phyloP scores from a whole-genome alignment of 2,888 invertebrate genomes.

The Drosophila anomelani region DNA sequence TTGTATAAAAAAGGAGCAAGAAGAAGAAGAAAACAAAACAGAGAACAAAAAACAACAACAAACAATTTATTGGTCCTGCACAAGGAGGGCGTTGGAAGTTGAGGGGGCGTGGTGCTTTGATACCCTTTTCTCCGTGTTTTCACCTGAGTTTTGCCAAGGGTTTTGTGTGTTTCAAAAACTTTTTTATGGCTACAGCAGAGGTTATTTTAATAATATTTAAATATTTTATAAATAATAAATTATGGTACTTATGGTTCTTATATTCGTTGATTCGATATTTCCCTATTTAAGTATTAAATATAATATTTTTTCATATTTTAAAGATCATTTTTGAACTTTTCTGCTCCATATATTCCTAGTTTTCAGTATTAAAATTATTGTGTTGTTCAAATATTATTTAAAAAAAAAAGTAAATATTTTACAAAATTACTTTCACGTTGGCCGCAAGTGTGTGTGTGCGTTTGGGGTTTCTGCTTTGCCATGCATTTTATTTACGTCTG shows the following conservation, averaged over 20 bases:
- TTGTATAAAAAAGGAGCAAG: constrained; percentile 52
- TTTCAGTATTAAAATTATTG: background rate
- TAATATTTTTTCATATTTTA: background rate
- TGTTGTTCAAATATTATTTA: background rate
- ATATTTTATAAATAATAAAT: background rate
- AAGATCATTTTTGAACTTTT: background rate
- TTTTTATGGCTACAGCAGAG: constrained; percentile 25
- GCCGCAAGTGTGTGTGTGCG: constrained; percentile 7
- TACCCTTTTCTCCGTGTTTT: constrained; percentile 41
- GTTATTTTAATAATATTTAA: background rate
- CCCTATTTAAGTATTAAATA: background rate
- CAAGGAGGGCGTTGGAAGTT: constrained; percentile 12
- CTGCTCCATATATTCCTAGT: background rate
- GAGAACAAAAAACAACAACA: constrained; percentile 28
- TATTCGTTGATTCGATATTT: background rate
- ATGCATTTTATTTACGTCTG: constrained; percentile 45
- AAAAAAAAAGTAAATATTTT: background rate
- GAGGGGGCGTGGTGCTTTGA: constrained; percentile 21
- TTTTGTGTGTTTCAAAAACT: constrained; percentile 35
- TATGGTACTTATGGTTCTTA: background rate
- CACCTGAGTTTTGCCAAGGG: constrained; percentile 41
- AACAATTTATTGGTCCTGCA: constrained; percentile 60
- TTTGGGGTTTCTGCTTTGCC: constrained; percentile 23
- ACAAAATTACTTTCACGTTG: constrained; percentile 1
- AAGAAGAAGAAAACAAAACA: constrained; percentile 5